Conservation (phyloP, 2,797 vertebrate genomes). For the Huso huso region DNA sequence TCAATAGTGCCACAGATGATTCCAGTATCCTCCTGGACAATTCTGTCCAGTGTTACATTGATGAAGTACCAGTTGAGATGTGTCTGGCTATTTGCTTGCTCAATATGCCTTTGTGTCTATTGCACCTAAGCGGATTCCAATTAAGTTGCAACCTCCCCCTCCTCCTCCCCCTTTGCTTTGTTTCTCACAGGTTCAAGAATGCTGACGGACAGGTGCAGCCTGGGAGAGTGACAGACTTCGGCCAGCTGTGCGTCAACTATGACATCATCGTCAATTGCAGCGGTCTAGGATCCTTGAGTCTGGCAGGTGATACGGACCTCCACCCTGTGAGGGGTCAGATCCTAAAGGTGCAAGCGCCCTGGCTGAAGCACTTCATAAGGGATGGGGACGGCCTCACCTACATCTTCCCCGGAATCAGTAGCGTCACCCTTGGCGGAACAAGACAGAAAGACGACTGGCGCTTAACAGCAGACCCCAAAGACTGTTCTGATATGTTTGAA, state of each 20-base stretch:
- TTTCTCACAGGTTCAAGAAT: conserved; percentile 60
- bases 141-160: no score
- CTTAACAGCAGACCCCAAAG: conserved; percentile 48
- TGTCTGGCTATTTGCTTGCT: no score
- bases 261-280: conserved; percentile 81
- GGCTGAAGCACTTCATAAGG: conserved; percentile 81
- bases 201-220: conserved; percentile 51
- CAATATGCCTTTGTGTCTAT: no score
- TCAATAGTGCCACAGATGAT: no score
- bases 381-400: conserved; percentile 69
- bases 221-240: conserved; percentile 59
- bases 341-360: conserved; percentile 74
- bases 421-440: conserved; percentile 73
- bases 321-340: conserved; percentile 78
- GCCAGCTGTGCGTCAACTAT: conserved; percentile 62
- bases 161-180: no score
- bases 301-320: conserved; percentile 58
- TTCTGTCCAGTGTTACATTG: no score
- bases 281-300: conserved; percentile 64
- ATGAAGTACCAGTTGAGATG: no score
- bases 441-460: conserved; percentile 68
- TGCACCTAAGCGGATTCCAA: no score
- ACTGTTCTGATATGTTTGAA: conserved; percentile 59
- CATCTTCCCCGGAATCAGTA: conserved; percentile 71
- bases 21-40: no score